These are phyloP conservation scores for Dascillus cervinus DNA, from an alignment of 2,888 invertebrate genomes.

Conservation along the genomic window DNA sequence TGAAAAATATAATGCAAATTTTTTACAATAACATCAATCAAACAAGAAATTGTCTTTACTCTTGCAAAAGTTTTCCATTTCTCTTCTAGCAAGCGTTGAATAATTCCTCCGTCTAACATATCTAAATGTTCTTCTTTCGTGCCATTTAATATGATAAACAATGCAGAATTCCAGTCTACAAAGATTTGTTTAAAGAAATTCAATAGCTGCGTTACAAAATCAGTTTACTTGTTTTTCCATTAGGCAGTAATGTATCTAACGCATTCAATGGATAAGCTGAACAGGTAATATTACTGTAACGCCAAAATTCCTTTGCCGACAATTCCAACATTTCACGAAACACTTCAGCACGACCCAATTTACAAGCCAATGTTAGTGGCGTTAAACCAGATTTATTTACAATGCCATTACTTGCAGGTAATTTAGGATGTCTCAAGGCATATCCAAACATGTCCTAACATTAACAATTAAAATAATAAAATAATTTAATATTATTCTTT, in stretches of 20 bases:
- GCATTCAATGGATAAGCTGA: slow-evolving; percentile 96
- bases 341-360: slow-evolving; percentile 90
- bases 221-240: slow-evolving; percentile 85
- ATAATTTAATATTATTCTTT: slow-evolving; percentile 14
- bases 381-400: slow-evolving; percentile 86
- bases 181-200: slow-evolving; percentile 2
- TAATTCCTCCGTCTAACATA: slow-evolving; percentile 98
- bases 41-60: too few species aligned
- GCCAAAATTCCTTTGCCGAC: slow-evolving; percentile 93
- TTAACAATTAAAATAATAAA: slow-evolving; percentile 3
- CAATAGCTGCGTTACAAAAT: slow-evolving; percentile 1
- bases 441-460: slow-evolving; percentile 96
- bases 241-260: slow-evolving; percentile 88
- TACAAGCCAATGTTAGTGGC: slow-evolving; percentile 92
- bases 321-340: slow-evolving; percentile 98
- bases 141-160: slow-evolving; percentile 95
- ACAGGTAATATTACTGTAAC: slow-evolving; percentile 97
- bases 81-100: slow-evolving; percentile 92
- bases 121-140: slow-evolving; percentile 97
- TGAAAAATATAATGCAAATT: slow-evolving; percentile 40
- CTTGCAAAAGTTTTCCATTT: slow-evolving; percentile 99
- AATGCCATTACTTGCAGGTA: slow-evolving; percentile 88
- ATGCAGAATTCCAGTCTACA: slow-evolving; percentile 95
- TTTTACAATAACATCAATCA: too few species aligned
- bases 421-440: slow-evolving; percentile 88